phyloP scores from a whole-genome alignment of 2,113 vertebrate species.

The Hyla sarda region DNA sequence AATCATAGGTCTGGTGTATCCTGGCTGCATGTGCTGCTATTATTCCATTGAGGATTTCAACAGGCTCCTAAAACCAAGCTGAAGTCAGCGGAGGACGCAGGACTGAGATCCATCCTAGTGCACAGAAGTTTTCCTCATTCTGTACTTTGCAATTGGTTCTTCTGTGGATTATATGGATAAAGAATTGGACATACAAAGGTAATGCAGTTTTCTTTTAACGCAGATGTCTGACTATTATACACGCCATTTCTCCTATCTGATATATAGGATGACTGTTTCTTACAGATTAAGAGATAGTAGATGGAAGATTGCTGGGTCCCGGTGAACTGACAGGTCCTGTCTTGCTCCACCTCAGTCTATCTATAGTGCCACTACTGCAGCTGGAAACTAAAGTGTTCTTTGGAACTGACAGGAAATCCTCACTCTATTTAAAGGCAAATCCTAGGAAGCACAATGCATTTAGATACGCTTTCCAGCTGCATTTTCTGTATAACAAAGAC shows the following conservation, averaged over 20 bases:
- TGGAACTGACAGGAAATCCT: conserved; percentile 25
- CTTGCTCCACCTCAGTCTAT: conserved; percentile 48
- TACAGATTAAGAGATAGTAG: neutral
- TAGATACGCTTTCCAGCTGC: neutral
- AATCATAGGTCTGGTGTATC: conserved; percentile 17
- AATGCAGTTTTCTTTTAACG: conserved; percentile 19
- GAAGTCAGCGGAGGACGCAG: neutral
- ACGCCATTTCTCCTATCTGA: neutral
- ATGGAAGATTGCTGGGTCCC: conserved; percentile 1
- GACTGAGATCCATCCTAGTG: neutral
- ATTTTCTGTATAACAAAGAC: conserved; percentile 16
- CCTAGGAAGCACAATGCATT: conserved; percentile 1
- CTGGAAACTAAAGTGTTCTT: conserved; percentile 31
- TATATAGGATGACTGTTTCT: neutral
- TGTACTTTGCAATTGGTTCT: conserved; percentile 17
- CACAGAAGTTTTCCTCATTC: conserved; percentile 18
- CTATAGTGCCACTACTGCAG: conserved; percentile 14
- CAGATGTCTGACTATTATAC: neutral
- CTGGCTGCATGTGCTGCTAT: conserved; percentile 1
- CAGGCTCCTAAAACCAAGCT: neutral
- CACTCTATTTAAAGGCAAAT: conserved; percentile 17
- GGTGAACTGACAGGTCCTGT: conserved; percentile 43
- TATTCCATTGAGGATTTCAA: conserved; percentile 33
- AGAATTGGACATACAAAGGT: conserved; percentile 47
- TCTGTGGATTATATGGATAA: conserved; percentile 52